These are phyloP conservation scores for Tamandua tetradactyla DNA, from an alignment of 2,797 vertebrate genomes.

Conservation along the genomic window DNA sequence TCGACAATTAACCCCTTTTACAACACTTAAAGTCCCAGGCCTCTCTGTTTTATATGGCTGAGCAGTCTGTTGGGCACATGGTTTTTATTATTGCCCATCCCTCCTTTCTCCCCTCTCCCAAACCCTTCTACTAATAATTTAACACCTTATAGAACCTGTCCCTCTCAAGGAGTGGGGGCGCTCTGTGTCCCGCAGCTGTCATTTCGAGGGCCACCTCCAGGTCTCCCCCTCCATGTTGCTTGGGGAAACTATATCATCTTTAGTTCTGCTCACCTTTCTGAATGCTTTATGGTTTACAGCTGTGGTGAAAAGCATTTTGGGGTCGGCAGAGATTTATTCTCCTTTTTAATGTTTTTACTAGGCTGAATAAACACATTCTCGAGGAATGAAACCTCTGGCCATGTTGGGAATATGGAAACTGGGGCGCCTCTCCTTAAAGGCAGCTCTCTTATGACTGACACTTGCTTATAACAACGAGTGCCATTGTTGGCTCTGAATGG, in stretches of 20 bases:
- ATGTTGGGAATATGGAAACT: constrained; percentile 76
- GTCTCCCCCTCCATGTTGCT: constrained; percentile 4
- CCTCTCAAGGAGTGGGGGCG: constrained; percentile 75
- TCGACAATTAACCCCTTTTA: constrained; percentile 84
- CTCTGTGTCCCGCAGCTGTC: constrained; percentile 51
- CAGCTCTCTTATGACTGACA: constrained; percentile 76
- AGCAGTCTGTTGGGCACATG: constrained; percentile 68
- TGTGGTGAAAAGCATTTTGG: constrained; percentile 83
- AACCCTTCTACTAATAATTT: constrained; percentile 77
- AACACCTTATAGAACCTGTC: constrained; percentile 83
- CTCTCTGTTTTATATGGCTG: constrained; percentile 72
- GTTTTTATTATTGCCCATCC: constrained; percentile 81
- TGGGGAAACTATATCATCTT: constrained; percentile 64
- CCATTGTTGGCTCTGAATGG: constrained; percentile 76
- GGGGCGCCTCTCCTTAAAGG: constrained; percentile 49
- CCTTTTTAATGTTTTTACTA: constrained; percentile 87
- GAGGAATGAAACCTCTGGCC: constrained; percentile 73
- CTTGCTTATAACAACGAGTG: constrained; percentile 74
- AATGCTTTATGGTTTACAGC: constrained; percentile 78
- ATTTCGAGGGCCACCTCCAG: constrained; percentile 67
- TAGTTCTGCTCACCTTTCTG: constrained; percentile 74
- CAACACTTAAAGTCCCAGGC: constrained; percentile 73
- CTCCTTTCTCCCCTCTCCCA: neutral
- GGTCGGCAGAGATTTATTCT: constrained; percentile 85
- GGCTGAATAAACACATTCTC: constrained; percentile 88